Evolutionary conservation across 53 echinoderm and acorn worm species (phyloP), one percentile per base, ranked within the genome.

Genomic region (Henricia sp.): DNA sequence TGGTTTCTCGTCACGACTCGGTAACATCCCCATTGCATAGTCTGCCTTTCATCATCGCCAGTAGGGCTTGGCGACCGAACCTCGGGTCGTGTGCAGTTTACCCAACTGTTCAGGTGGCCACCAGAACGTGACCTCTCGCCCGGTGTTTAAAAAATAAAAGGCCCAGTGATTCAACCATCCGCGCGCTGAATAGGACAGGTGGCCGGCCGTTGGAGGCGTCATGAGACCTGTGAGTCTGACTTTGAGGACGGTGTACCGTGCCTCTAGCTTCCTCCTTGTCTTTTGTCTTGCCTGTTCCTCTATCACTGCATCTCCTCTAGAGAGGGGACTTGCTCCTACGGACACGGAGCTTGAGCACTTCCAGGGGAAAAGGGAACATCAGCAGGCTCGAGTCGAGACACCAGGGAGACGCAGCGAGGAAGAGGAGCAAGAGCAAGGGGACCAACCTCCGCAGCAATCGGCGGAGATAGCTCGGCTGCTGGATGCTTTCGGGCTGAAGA

Each of bases 401-500:
- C n/a, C n/a, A n/a, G n/a, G n/a, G n/a, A n/a, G n/a, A n/a, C n/a
- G n/a, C n/a, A 32, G 16, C 3, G 48, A 3, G 46, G 48, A 26
- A 30, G 48, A 44, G 48, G 42, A 46, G 16, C 48, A 48, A 16
- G n/a, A n/a, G n/a, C n/a, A 19, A 27, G 56, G 27, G 24, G 64
- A 36, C 33, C 13, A 64, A 16, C 21, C 68, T 4, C 39, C 65
- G 8, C 38, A 55, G 9, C 21, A 25, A 28, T 60, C 26, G 16
- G 83, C 83, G 19, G 88, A 88, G 66, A 88, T 72, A 30, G 59
- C 51, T 10, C 70, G 83, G 39, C 71, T 90, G 67, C 25, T 90
- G 50, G 90, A 90, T 37, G 90, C 77, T 32, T 90, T 90, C 65
- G 90, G 90, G 40, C 59, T 90, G 30, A 90, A 70, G 76, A 75